These are phyloP conservation scores for Liolophura sinensis DNA, from an alignment of 1,140 invertebrate species.

Conservation along the genomic window DNA sequence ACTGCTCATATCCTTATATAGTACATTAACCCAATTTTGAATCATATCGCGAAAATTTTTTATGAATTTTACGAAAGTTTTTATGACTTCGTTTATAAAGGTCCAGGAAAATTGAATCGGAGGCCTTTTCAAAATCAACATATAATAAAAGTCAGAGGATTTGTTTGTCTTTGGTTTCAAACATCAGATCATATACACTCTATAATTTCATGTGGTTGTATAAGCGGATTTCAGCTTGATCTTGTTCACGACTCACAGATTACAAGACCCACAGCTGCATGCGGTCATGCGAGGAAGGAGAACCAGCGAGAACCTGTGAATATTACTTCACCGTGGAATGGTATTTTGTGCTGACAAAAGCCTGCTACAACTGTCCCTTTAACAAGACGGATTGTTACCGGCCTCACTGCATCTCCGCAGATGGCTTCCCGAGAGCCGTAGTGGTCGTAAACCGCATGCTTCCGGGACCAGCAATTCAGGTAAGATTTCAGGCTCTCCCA, in stretches of 20 bases:
- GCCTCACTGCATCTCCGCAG: constrained; percentile 79
- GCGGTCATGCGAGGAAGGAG: constrained; percentile 74
- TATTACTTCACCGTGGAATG: constrained; percentile 76
- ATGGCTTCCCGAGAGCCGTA: constrained; percentile 75
- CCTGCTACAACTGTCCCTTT: constrained; percentile 81
- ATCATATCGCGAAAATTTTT: too few species aligned
- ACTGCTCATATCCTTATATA: too few species aligned
- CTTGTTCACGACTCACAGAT: constrained; percentile 18
- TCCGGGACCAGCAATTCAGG: constrained; percentile 83
- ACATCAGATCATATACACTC: too few species aligned
- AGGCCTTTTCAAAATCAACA: too few species aligned
- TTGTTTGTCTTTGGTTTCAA: too few species aligned
- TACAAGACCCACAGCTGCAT: constrained; percentile 65
- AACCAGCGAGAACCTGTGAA: constrained; percentile 67
- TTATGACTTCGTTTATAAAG: too few species aligned
- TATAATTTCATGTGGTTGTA: too few species aligned
- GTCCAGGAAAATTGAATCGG: too few species aligned
- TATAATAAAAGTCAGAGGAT: too few species aligned
- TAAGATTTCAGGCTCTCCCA: constrained; percentile 15
- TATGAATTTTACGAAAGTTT: too few species aligned
- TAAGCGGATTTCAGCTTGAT: too few species aligned
- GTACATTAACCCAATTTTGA: too few species aligned
- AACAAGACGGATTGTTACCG: constrained; percentile 76
- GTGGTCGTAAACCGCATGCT: constrained; percentile 82
- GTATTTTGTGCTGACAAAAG: constrained; percentile 77